Evolutionary conservation across 1,140 invertebrate species (phyloP).

Genomic region (Globodera ellingtonae): DNA sequence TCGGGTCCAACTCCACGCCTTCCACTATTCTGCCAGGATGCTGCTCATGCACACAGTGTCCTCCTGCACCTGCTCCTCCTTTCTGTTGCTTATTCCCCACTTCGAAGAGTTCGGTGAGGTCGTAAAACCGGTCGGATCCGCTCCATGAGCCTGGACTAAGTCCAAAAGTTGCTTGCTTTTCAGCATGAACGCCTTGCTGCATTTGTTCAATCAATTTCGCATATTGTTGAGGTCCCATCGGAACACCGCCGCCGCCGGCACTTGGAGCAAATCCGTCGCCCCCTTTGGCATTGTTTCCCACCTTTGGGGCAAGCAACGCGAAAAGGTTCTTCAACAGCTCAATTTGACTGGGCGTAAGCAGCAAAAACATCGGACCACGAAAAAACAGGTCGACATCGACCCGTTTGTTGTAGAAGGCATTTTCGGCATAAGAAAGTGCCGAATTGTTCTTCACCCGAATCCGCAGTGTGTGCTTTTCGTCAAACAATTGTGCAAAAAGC

Average conservation of each 20-base stretch:
- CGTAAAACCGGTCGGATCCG: conserved; percentile 35
- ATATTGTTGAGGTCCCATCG: conserved; percentile 46
- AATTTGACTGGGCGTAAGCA: conserved; percentile 50
- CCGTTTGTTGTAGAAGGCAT: conserved; percentile 39
- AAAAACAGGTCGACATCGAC: conserved; percentile 43
- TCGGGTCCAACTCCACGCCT: neutral
- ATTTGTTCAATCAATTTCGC: conserved; percentile 39
- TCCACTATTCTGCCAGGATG: neutral
- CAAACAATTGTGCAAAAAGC: conserved; percentile 48
- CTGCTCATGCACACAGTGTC: no score
- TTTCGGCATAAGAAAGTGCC: conserved; percentile 7
- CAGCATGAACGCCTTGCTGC: conserved; percentile 17
- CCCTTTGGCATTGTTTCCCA: neutral
- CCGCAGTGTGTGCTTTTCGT: conserved; percentile 42
- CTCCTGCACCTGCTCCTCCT: neutral
- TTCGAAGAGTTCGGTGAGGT: conserved; percentile 18
- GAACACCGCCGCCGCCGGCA: conserved; percentile 36
- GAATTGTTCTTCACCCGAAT: conserved; percentile 47
- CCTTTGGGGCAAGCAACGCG: conserved; percentile 34
- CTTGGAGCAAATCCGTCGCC: conserved; percentile 7
- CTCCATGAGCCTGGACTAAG: conserved; percentile 22
- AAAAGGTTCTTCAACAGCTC: conserved; percentile 39
- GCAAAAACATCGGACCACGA: conserved; percentile 33
- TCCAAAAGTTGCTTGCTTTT: neutral
- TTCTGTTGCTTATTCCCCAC: neutral